A percentile compares a stretch with the other conserved stretches of the same genome.
phyloP scores from a whole-genome alignment of 1,140 invertebrate species.

The Potamilus streckersoni region DNA sequence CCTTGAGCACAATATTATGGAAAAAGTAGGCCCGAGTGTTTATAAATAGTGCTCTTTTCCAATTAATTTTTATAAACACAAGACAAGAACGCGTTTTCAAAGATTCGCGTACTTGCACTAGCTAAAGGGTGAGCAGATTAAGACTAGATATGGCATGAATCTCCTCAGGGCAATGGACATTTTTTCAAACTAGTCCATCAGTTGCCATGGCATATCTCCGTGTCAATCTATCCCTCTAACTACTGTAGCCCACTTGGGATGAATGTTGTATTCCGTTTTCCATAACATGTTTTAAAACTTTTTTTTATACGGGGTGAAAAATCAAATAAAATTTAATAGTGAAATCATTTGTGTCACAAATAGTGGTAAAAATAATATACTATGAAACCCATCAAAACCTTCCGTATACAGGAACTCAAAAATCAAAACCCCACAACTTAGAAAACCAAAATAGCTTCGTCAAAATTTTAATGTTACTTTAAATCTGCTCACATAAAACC shows the following conservation, averaged over 20 bases:
- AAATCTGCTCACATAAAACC: too few species aligned
- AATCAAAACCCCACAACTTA: too few species aligned
- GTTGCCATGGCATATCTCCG: slow-evolving; percentile 4
- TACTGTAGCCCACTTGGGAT: slow-evolving; percentile 45
- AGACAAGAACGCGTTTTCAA: slow-evolving; percentile 68
- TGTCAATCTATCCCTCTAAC: slow-evolving; percentile 54
- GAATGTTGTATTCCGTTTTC: slow-evolving; percentile 8
- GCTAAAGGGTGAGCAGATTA: slow-evolving; percentile 50
- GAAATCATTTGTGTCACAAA: slow-evolving; percentile 16
- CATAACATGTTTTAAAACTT: slow-evolving; percentile 22
- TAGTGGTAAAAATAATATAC: background rate
- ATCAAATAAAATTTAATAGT: slow-evolving; percentile 3
- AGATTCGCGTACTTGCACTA: slow-evolving; percentile 68
- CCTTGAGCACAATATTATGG: slow-evolving; percentile 24
- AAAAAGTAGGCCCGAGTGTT: slow-evolving; percentile 68
- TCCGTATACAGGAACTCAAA: too few species aligned
- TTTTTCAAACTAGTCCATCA: slow-evolving; percentile 11
- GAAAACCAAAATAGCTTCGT: too few species aligned
- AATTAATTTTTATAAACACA: slow-evolving; percentile 72
- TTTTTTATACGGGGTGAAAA: slow-evolving; percentile 8
- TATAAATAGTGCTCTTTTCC: slow-evolving; percentile 73
- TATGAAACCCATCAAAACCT: background rate
- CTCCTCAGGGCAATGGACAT: background rate
- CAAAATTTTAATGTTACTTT: too few species aligned
- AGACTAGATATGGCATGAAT: slow-evolving; percentile 10